phyloP scores from a whole-genome alignment of 2,888 invertebrate species.

The Zaprionus obscuricornis region DNA sequence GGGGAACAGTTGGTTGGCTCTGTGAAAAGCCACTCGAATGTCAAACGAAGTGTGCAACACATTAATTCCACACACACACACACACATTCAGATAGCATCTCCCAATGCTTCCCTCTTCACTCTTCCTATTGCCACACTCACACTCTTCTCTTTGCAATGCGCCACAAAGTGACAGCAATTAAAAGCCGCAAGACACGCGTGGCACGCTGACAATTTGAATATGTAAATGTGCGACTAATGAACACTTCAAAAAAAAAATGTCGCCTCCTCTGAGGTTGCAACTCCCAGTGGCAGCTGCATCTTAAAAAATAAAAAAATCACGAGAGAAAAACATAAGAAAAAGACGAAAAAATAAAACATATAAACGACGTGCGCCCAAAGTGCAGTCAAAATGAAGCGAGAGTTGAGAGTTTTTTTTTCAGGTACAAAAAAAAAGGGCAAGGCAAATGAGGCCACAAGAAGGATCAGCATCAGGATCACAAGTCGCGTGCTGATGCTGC shows the following conservation, averaged over 20 bases:
- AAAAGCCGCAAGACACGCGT: slow-evolving; percentile 72
- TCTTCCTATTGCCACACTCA: no score
- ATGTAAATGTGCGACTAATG: slow-evolving; percentile 82
- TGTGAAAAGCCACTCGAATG: slow-evolving; percentile 52
- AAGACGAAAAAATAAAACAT: slow-evolving; percentile 21
- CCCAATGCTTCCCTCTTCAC: not conserved
- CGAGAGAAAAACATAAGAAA: slow-evolving; percentile 13
- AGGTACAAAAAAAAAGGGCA: slow-evolving; percentile 43
- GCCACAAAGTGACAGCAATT: slow-evolving; percentile 63
- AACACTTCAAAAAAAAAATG: slow-evolving; percentile 76
- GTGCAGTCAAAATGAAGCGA: slow-evolving; percentile 51
- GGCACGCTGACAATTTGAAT: slow-evolving; percentile 74
- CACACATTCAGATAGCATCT: slow-evolving; percentile 22
- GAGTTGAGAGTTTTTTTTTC: no score
- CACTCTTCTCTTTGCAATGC: slow-evolving; percentile 6
- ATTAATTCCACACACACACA: slow-evolving; percentile 67
- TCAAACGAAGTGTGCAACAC: slow-evolving; percentile 81
- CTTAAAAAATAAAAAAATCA: slow-evolving; percentile 39
- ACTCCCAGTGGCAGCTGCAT: slow-evolving; percentile 60
- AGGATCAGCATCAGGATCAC: slow-evolving; percentile 7
- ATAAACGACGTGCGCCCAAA: slow-evolving; percentile 42
- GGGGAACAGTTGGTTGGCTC: not conserved
- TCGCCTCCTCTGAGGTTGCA: slow-evolving; percentile 41
- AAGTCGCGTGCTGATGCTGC: slow-evolving; percentile 62
- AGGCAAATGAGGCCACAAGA: slow-evolving; percentile 43